phyloP scores from a whole-genome alignment of 1,140 invertebrate species.

The Euwallacea fornicatus region DNA sequence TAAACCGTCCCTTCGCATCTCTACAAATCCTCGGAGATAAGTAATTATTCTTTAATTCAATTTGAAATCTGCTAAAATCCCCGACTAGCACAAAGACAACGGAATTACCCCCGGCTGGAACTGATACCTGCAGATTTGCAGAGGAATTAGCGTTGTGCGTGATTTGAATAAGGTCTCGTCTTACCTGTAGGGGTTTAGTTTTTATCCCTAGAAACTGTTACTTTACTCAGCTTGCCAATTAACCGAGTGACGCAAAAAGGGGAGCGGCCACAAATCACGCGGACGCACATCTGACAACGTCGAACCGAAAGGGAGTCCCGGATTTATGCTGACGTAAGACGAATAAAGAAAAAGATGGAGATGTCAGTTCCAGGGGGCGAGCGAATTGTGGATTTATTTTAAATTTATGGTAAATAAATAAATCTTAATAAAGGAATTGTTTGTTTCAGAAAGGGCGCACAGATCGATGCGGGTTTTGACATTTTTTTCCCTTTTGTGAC shows the following conservation, averaged over 20 bases:
- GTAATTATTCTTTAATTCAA: constrained; percentile 18
- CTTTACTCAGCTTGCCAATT: neutral
- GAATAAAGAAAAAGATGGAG: constrained; percentile 35
- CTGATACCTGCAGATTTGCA: neutral
- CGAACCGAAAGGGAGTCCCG: constrained; percentile 16
- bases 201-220: neutral
- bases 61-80: constrained; percentile 8
- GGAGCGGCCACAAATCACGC: constrained; percentile 15
- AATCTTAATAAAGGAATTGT: constrained; percentile 38
- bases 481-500: constrained; percentile 6
- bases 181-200: neutral
- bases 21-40: constrained; percentile 9
- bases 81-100: constrained; percentile 6
- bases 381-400: constrained; percentile 33
- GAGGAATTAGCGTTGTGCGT: constrained; percentile 1
- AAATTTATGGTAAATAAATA: constrained; percentile 40
- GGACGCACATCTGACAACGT: constrained; percentile 29
- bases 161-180: neutral
- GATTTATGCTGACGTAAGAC: constrained; percentile 38
- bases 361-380: constrained; percentile 32
- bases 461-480: constrained; percentile 30
- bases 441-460: constrained; percentile 26
- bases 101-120: neutral
- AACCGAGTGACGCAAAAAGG: neutral
- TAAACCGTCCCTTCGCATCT: neutral